Evolutionary conservation across 2,797 vertebrate genomes (phyloP).

Genomic region (Trichosurus vulpecula): DNA sequence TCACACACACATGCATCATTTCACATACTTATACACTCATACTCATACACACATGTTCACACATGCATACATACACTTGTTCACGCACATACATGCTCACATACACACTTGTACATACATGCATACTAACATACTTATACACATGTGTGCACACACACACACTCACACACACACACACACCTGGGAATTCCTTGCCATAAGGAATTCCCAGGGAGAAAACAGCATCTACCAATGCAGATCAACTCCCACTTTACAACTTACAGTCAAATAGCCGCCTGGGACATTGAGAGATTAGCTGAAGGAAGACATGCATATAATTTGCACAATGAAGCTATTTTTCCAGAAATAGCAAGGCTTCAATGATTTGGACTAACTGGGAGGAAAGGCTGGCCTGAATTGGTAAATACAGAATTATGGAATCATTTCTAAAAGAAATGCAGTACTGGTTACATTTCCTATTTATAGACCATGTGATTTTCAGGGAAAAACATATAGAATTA

Average conservation of each 20-base stretch:
- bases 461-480: neutral
- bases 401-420: neutral
- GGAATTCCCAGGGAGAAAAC: neutral
- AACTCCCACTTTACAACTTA: neutral
- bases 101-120: too few species aligned
- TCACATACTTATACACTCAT: neutral
- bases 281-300: neutral
- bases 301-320: neutral
- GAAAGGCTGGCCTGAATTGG: neutral
- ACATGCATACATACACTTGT: too few species aligned
- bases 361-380: neutral
- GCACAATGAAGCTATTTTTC: neutral
- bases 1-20: neutral
- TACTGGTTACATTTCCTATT: neutral
- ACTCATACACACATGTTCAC: neutral
- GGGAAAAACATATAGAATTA: neutral
- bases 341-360: neutral
- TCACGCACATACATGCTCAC: too few species aligned
- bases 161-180: neutral
- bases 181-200: neutral
- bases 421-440: neutral
- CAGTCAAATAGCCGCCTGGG: neutral
- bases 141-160: too few species aligned
- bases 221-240: neutral
- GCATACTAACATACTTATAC: too few species aligned